These are phyloP conservation scores for Pelochelys cantorii DNA, from an alignment of 2,797 vertebrate species.

Conservation along the genomic window DNA sequence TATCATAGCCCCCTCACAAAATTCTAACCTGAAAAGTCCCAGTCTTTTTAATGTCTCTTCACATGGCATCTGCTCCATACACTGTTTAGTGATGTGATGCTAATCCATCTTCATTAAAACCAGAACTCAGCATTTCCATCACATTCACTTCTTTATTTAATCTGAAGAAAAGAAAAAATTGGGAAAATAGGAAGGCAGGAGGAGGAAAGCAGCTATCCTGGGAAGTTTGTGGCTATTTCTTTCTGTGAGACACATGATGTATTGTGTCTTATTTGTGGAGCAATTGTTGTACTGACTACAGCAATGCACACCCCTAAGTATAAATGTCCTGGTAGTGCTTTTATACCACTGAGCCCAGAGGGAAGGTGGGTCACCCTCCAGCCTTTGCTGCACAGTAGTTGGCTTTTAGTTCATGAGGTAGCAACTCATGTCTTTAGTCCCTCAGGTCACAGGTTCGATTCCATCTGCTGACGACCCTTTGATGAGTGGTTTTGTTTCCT, in stretches of 20 bases:
- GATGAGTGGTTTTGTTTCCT: fast-evolving
- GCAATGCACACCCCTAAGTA: fast-evolving
- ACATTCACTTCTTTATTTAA: not conserved
- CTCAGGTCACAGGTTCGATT: too few relatives aligned
- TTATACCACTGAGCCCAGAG: too few relatives aligned
- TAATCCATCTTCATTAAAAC: not conserved
- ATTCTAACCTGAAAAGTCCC: too few relatives aligned
- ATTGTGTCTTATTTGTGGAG: not conserved
- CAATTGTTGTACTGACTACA: not conserved
- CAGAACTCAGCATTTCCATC: not conserved
- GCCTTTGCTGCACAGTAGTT: too few relatives aligned
- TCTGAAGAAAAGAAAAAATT: not conserved
- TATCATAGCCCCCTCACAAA: too few relatives aligned
- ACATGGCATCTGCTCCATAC: too few relatives aligned
- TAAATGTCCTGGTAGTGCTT: not conserved
- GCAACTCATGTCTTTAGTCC: too few relatives aligned
- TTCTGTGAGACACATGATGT: not conserved
- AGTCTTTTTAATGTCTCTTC: too few relatives aligned
- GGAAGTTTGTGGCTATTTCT: not conserved
- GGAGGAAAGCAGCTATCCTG: not conserved
- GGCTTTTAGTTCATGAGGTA: too few relatives aligned
- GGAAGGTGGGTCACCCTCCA: too few relatives aligned
- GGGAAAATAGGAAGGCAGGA: fast-evolving
- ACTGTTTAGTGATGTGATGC: too few relatives aligned
- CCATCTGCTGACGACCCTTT: not conserved